Base-by-base conservation (phyloP, 2,113 vertebrate species). In the Sturnira hondurensis region DNA sequence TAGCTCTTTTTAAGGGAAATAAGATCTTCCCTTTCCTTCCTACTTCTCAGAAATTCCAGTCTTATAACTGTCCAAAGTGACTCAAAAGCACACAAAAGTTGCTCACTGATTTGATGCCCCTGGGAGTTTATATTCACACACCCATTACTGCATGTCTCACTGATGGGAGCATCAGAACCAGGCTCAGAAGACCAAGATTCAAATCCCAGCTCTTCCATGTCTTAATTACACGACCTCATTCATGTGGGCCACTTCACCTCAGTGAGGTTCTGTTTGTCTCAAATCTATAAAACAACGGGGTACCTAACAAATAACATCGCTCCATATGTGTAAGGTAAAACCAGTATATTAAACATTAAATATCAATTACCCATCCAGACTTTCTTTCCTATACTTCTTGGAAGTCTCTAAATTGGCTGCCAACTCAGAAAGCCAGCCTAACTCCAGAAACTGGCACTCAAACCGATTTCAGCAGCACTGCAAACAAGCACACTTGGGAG, bases 271-370 rank as follows among this genome's bases (percentile, higher is more conserved):
- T 80, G 9, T 78, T 88, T 90, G 20, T 47, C 86, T 73, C 41
- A 73, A 73, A 93, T 70, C 54, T 70, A 38, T 20, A 43, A 76
- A 65, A 90, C 33, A 26, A 28, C 10, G 12, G 43, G 22, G 80
- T 33, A 13, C 24, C 7, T 88, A 17, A 41, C 41, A 45, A 50
- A 65, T 45, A 78, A 81, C 33, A 83, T 28, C 4, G 15, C 52
- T 83, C 43, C 58, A 19, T 47, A 78, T 41, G 15, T 38, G 31
- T 87, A 67, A 74, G 52, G 4, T 16, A 65, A 89, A 84, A 83
- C 16, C 17, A 70, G 13, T 68, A 93, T 71, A 82, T 92, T 84
- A 88, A 91, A 76, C 47, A 74, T 86, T 43, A 94, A 89, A 95
- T 96, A 73, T 6, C 19, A 36, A 92, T 82, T 86, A 73, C 38